These are phyloP conservation scores for Lucilia sericata DNA, from an alignment of 1,140 invertebrate species.

Conservation along the genomic window DNA sequence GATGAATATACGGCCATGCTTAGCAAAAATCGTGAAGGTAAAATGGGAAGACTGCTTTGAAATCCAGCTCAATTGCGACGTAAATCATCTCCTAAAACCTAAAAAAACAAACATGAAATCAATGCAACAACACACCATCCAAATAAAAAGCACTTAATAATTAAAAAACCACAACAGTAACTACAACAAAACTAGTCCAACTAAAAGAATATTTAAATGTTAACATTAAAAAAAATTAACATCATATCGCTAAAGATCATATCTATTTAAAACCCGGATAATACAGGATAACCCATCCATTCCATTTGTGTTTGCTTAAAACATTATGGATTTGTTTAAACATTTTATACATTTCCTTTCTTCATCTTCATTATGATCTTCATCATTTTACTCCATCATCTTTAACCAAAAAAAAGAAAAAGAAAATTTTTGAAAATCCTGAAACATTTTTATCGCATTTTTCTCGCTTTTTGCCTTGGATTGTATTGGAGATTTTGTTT, in stretches of 20 bases:
- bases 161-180: not conserved
- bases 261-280: too few relatives aligned
- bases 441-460: not conserved
- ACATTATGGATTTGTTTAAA: too few relatives aligned
- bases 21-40: conserved; percentile 66
- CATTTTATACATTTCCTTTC: too few relatives aligned
- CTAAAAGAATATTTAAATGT: not conserved
- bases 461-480: not conserved
- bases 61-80: conserved; percentile 36
- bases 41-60: conserved; percentile 68
- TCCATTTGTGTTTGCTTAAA: too few relatives aligned
- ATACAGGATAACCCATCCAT: too few relatives aligned
- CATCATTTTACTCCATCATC: too few relatives aligned
- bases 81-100: conserved; percentile 31
- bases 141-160: conserved; percentile 8
- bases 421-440: too few relatives aligned
- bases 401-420: too few relatives aligned
- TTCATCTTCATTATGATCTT: too few relatives aligned
- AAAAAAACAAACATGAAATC: not conserved
- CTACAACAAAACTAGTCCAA: conserved; percentile 7
- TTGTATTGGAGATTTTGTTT: conserved; percentile 8
- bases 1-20: conserved; percentile 68
- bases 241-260: not conserved
- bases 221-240: not conserved
- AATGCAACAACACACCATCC: conserved; percentile 19